Base-by-base conservation (phyloP, 2,888 invertebrate genomes). In the Drosophila borealis region DNA sequence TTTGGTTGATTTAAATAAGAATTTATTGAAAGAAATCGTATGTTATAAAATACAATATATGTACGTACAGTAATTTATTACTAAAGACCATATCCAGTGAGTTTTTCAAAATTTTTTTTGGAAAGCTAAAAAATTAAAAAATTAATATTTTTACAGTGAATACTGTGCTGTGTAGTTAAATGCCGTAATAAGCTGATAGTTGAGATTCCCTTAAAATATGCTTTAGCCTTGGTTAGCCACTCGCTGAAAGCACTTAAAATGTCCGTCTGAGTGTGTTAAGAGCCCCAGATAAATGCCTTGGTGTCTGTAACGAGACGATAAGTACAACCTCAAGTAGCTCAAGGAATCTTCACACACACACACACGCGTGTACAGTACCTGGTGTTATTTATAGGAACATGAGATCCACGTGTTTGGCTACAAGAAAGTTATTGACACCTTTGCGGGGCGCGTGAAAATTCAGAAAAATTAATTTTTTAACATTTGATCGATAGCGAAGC, bases 391-490 rank as follows among this genome's bases (percentile, higher is more conserved):
- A 33, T 54, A 25, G 13, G n/a, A 49, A 14, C 33, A 19, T 29
- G 29, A 17, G 37, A 41, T 10, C 41, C 46, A 59, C 37, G 34
- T 29, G 48, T 8, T 45, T 36, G 29, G n/a, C 39, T 54, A 10
- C 19, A 25, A 50, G 21, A 42, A 63, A 63, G 59, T 51, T 62
- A 73, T 65, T 59, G 72, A 62, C 57, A 62, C 49, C 48, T 42
- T 39, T 21, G 39, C 33, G 13, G 21, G 37, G 44, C n/a, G 54
- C 64, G 44, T 39, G 42, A 6, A 45, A 65, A 59, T 62, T 63
- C 51, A 68, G 6, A 33, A 60, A 61, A 70, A 63, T 76, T 44
- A 65, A 69, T 74, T 60, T 76, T 74, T 33, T 33, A 78, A 54
- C 65, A 56, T 36, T 57, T 76, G 75, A 76, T 76, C 64, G 74